Evolutionary conservation across 2,888 invertebrate species (phyloP).

Genomic region (Synergus umbraculus): DNA sequence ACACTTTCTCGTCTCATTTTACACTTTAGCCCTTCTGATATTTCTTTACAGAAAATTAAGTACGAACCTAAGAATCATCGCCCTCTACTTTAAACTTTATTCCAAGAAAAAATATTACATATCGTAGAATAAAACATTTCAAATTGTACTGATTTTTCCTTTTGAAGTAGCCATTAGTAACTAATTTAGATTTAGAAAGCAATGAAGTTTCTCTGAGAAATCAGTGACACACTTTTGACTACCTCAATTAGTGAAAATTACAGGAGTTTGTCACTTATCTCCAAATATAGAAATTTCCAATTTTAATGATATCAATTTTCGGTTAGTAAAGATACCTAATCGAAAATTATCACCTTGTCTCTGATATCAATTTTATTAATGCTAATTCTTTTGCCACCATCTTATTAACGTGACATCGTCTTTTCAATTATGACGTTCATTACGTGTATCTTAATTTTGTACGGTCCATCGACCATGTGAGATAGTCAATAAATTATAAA

Average conservation of each 20-base stretch:
- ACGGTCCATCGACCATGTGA: slow-evolving; percentile 30
- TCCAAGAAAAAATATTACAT: neutral
- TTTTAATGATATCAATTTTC: neutral
- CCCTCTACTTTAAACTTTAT: neutral
- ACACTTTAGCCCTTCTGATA: slow-evolving; percentile 18
- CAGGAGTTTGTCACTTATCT: too few relatives aligned
- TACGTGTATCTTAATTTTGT: slow-evolving; percentile 3
- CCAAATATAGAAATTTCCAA: too few relatives aligned
- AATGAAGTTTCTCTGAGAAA: too few relatives aligned
- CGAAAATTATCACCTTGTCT: neutral
- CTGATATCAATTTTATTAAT: slow-evolving; percentile 3
- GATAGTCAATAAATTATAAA: slow-evolving; percentile 35
- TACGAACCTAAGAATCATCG: neutral
- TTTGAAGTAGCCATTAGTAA: too few relatives aligned
- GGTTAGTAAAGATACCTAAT: neutral
- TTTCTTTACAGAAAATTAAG: slow-evolving; percentile 24
- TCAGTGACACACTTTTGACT: too few relatives aligned
- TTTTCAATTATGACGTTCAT: slow-evolving; percentile 16
- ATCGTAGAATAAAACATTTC: too few relatives aligned
- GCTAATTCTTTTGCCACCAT: neutral
- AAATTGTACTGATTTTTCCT: too few relatives aligned
- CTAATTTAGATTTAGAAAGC: too few relatives aligned
- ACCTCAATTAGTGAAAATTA: too few relatives aligned
- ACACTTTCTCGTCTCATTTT: slow-evolving; percentile 38
- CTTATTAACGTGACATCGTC: neutral